A percentile compares a stretch with the other conserved stretches of the same genome.
Evolutionary conservation across 2,113 vertebrate genomes (phyloP).

Genomic region (Corapipo altera): DNA sequence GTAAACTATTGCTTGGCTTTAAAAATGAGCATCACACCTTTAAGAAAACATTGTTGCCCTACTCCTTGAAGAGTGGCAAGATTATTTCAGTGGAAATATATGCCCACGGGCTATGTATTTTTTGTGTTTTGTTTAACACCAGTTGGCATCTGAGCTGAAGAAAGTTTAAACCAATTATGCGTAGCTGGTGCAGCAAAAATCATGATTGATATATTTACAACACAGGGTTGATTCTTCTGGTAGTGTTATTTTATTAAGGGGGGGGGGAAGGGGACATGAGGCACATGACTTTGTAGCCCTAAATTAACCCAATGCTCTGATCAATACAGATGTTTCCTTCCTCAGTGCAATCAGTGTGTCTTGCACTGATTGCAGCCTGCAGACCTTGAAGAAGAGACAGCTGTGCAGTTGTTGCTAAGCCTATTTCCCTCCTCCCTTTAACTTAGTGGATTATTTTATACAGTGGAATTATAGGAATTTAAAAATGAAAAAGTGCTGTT

Average conservation of each 20-base stretch:
- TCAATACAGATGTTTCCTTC: not conserved
- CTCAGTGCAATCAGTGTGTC: not conserved
- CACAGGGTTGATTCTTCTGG: constrained; percentile 42
- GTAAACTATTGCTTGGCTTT: not conserved
- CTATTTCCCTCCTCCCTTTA: constrained; percentile 20
- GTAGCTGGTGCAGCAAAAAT: constrained; percentile 56
- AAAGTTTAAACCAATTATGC: constrained; percentile 64
- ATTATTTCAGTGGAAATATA: not conserved
- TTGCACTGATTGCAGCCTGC: not conserved
- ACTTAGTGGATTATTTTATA: constrained; percentile 49
- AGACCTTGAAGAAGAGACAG: not conserved
- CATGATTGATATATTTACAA: constrained; percentile 58
- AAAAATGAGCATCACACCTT: not conserved
- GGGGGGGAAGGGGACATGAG: not conserved
- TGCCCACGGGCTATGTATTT: not conserved
- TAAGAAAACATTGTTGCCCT: not conserved
- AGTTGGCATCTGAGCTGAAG: constrained; percentile 36
- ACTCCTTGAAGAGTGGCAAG: not conserved
- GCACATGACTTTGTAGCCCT: not conserved
- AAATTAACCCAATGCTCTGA: not conserved
- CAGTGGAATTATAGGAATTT: constrained; percentile 40
- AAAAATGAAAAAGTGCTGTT: not conserved
- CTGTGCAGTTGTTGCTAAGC: constrained; percentile 15
- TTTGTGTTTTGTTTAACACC: constrained; percentile 37
- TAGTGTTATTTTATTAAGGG: constrained; percentile 26